Evolutionary conservation across 1,140 invertebrate species (phyloP).

Genomic region (Drosophila elegans): DNA sequence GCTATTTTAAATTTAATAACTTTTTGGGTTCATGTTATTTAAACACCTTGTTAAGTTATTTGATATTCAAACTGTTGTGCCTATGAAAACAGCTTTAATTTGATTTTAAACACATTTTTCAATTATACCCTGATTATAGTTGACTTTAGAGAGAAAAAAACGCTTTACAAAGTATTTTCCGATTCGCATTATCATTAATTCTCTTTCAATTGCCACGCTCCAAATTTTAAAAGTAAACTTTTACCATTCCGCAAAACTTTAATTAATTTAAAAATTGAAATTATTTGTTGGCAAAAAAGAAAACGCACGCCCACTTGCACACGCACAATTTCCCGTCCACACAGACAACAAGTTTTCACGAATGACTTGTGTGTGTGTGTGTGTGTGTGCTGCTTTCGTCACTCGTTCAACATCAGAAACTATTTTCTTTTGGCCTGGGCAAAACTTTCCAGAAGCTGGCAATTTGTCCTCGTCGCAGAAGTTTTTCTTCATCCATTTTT

Average conservation of each 20-base stretch:
- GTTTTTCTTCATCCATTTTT: neutral
- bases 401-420: slow-evolving; percentile 26
- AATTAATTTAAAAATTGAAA: slow-evolving; percentile 40
- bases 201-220: slow-evolving; percentile 6
- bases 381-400: slow-evolving; percentile 24
- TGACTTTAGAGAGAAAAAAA: neutral
- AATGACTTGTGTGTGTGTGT: slow-evolving; percentile 4
- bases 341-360: slow-evolving; percentile 17
- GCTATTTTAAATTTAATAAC: no score
- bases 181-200: slow-evolving; percentile 17
- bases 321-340: neutral
- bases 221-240: slow-evolving; percentile 10
- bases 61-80: no score
- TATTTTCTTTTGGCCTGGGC: slow-evolving; percentile 30
- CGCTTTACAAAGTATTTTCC: neutral
- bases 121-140: neutral
- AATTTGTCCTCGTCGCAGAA: slow-evolving; percentile 28
- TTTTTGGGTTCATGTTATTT: no score
- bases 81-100: no score
- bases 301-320: neutral
- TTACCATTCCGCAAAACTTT: slow-evolving; percentile 31
- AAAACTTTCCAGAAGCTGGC: slow-evolving; percentile 22
- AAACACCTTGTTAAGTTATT: no score
- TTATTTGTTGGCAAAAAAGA: slow-evolving; percentile 35
- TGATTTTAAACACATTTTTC: neutral